Base-by-base conservation (phyloP, 1,140 invertebrate genomes). In the Zaprionus nigranus region DNA sequence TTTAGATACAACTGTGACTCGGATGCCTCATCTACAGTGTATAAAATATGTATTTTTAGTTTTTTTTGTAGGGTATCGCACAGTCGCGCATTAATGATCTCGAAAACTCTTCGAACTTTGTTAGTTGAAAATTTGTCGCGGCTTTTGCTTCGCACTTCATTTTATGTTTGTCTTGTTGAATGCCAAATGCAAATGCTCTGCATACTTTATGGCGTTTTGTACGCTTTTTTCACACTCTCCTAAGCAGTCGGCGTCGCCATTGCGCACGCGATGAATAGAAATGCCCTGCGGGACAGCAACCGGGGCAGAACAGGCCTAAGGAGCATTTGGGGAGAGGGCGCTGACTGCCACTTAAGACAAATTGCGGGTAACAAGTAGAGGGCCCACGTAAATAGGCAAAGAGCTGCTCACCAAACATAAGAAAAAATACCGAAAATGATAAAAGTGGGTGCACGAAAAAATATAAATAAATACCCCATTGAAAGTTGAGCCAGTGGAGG, bases 141-240 rank as follows among this genome's bases (percentile, higher is more conserved):
- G 84, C 85, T 91, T 83, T 69, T 81, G 82, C 69, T 84, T 91
- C 72, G 84, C 88, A 91, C 84, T 91, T 91, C 81, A 84, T 91
- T 91, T 88, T 88, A 77, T 88, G 83, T 90, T 91, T 91, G 84
- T 82, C 85, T 86, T 91, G 79, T 90, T 90, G 84, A 90, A 91
- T 91, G 84, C 82, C 87, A 90, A 91, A 91, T 91, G 90, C 84
- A 90, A 91, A 91, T 91, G 90, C 85, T 91, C 82, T 91, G 88
- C 90, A 91, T 91, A 91, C 90, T 91, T 91, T 88, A 86, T 84
- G 70, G 78, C 90, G 74, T 82, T 91, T 77, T 88, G 72, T 75
- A 85, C 83, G 74, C 78, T 78, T 81, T 88, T 88, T 91, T 83
- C 71, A 78, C 69, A 72, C 77, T 73, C 67, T 69, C 43, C 60